These are phyloP conservation scores for Mustela nigripes DNA, from an alignment of 2,113 vertebrate species.

Conservation along the genomic window DNA sequence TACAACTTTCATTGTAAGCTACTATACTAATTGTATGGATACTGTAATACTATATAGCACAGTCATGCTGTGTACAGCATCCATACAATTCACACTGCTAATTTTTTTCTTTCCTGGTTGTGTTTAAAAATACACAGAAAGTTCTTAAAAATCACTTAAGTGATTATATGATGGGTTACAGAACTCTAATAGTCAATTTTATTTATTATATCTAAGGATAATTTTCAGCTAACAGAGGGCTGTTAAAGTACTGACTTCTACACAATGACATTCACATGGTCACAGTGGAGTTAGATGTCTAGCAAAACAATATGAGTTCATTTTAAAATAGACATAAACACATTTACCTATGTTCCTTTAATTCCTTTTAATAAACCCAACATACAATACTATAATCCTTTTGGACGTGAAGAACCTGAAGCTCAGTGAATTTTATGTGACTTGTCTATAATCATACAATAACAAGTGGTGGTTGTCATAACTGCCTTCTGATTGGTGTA, in stretches of 20 bases:
- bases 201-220: background rate
- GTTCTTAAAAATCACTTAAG: background rate
- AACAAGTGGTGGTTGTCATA: background rate
- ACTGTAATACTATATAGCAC: background rate
- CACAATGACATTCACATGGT: background rate
- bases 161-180: background rate
- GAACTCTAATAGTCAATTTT: background rate
- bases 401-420: background rate
- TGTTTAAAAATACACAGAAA: background rate
- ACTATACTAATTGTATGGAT: background rate
- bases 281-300: background rate
- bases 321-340: background rate
- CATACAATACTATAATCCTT: background rate
- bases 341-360: background rate
- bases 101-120: background rate
- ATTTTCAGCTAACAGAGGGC: background rate
- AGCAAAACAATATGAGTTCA: slow-evolving; percentile 1
- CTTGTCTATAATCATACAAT: background rate
- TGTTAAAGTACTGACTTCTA: background rate
- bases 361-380: background rate
- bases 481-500: background rate
- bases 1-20: background rate
- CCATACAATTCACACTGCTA: background rate
- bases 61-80: background rate
- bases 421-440: background rate